Evolutionary conservation across 2,113 vertebrate genomes (phyloP).

Genomic region (Poeciliopsis occidentalis): DNA sequence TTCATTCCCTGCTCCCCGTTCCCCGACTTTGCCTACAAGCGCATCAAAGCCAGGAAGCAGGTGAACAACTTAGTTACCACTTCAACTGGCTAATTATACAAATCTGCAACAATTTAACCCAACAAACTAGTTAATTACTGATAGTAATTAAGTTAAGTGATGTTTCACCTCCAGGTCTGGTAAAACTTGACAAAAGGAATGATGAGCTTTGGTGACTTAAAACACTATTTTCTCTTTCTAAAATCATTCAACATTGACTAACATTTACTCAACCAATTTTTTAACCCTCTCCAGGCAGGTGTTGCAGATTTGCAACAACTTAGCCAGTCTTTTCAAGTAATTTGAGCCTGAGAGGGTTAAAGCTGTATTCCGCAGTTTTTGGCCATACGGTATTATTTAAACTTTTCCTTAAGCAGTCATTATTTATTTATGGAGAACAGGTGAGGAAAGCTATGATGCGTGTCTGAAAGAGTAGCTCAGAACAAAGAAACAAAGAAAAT

Average conservation of each 20-base stretch:
- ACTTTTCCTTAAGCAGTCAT: too few species aligned
- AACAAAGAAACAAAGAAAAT: too few species aligned
- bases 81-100: neutral
- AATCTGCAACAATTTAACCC: neutral
- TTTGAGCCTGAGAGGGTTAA: too few species aligned
- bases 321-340: too few species aligned
- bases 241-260: too few species aligned
- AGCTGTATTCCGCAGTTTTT: too few species aligned
- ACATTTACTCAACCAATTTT: too few species aligned
- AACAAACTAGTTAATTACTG: too few species aligned
- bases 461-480: neutral
- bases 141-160: too few species aligned
- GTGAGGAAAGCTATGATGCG: neutral
- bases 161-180: neutral
- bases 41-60: constrained; percentile 96
- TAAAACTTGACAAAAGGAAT: neutral
- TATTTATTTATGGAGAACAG: neutral
- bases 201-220: neutral
- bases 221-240: too few species aligned
- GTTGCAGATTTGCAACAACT: too few species aligned
- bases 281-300: too few species aligned
- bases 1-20: constrained; percentile 92
- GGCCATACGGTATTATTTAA: neutral
- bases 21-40: constrained; percentile 95
- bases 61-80: constrained; percentile 62